Percentiles rank a stretch among this genome's conserved stretches.
These are phyloP conservation scores for Psophia crepitans DNA, from an alignment of 2,113 vertebrate species.

Conservation along the genomic window DNA sequence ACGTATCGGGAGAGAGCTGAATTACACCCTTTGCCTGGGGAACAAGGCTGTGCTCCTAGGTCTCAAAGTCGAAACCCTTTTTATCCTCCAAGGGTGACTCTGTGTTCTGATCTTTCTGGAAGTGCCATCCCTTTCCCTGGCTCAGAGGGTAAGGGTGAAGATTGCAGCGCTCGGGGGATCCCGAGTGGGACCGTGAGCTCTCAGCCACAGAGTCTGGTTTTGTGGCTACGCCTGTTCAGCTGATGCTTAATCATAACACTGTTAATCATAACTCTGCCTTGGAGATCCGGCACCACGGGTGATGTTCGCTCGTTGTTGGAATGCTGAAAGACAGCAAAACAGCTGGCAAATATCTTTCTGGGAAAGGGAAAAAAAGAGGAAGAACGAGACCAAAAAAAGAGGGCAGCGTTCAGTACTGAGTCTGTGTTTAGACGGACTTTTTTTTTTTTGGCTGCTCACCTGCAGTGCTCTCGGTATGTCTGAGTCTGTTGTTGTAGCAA, in stretches of 20 bases:
- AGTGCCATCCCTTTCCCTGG: not conserved
- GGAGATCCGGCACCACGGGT: not conserved
- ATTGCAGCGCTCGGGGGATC: not conserved
- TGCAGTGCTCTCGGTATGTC: not conserved
- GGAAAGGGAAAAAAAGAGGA: not conserved
- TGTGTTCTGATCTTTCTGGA: conserved; percentile 1
- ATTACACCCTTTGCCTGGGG: not conserved
- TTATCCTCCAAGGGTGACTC: not conserved
- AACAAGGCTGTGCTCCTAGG: not conserved
- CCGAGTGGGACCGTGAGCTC: not conserved
- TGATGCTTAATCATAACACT: not conserved
- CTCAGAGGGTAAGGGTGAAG: not conserved
- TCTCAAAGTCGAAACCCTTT: not conserved
- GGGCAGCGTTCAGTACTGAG: not conserved
- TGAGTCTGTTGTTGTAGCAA: not conserved
- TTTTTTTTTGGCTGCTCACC: not conserved
- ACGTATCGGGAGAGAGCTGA: not conserved
- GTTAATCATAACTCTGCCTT: not conserved
- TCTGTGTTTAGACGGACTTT: not conserved
- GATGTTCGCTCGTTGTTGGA: not conserved
- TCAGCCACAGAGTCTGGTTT: not conserved
- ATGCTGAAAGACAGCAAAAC: not conserved
- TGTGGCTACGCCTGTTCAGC: not conserved
- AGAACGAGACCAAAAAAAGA: not conserved
- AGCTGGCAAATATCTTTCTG: not conserved